Evolutionary conservation across 2,113 vertebrate genomes (phyloP).

Genomic region (Bostrychus sinensis): DNA sequence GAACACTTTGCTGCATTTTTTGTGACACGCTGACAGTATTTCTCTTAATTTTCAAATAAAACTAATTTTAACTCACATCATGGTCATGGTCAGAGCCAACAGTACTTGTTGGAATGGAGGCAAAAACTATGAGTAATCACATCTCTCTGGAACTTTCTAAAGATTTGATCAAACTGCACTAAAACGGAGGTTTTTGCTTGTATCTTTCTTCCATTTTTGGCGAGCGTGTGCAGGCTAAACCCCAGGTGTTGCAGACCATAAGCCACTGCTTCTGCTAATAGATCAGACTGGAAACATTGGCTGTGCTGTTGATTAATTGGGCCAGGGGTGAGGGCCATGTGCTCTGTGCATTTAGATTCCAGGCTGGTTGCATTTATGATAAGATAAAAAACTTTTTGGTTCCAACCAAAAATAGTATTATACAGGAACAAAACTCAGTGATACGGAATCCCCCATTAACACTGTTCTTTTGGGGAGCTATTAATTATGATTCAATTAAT

Average conservation of each 20-base stretch:
- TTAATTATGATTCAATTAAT: slow-evolving; percentile 15
- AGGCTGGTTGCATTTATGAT: slow-evolving; percentile 14
- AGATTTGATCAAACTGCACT: no score
- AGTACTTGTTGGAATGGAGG: no score
- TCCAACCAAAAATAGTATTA: slow-evolving; percentile 4
- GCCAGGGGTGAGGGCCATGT: slow-evolving; percentile 13
- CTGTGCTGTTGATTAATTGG: slow-evolving; percentile 36
- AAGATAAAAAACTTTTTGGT: slow-evolving; percentile 10
- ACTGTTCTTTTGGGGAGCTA: slow-evolving; percentile 9
- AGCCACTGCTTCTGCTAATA: slow-evolving; percentile 21
- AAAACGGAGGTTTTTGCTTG: no score
- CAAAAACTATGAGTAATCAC: no score
- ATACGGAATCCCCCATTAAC: not conserved
- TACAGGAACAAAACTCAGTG: not conserved
- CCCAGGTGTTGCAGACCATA: slow-evolving; percentile 45
- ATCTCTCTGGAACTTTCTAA: no score
- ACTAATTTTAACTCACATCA: no score
- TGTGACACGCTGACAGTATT: no score
- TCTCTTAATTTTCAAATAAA: no score
- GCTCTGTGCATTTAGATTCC: slow-evolving; percentile 14
- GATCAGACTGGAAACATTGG: slow-evolving; percentile 4
- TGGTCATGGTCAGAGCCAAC: no score
- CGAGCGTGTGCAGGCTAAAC: no score
- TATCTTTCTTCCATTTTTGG: no score
- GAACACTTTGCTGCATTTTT: no score